Conservation (phyloP, 2,888 invertebrate species). For the Acholoe squamosa region DNA sequence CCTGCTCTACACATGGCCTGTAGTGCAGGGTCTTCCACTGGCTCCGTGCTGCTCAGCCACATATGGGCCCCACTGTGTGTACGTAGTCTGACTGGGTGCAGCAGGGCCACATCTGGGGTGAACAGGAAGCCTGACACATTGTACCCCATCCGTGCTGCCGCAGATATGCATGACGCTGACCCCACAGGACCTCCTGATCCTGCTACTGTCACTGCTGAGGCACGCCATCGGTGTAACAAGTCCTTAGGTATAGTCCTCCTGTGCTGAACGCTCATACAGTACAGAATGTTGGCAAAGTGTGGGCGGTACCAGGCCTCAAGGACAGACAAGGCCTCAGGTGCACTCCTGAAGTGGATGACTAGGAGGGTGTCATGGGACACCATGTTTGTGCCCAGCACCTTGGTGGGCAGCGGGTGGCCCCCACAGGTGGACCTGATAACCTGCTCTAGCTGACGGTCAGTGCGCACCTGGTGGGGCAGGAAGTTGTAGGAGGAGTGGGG, state of each 20-base stretch:
- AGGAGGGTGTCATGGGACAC: conserved; percentile 63
- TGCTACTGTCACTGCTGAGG: conserved; percentile 66
- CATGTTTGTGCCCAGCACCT: background rate
- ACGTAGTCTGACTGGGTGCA: conserved; percentile 52
- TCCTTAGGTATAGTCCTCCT: conserved; percentile 23
- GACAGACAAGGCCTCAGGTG: conserved; percentile 57
- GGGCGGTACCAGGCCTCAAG: conserved; percentile 67
- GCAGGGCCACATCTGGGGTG: conserved; percentile 67
- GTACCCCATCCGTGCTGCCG: conserved; percentile 68
- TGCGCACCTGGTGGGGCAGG: conserved; percentile 55
- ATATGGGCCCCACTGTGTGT: conserved; percentile 53
- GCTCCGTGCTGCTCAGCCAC: conserved; percentile 65
- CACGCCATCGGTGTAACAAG: conserved; percentile 65
- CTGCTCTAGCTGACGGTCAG: conserved; percentile 51
- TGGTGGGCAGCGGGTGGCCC: background rate
- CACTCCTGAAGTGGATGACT: conserved; percentile 63
- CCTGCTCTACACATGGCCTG: conserved; percentile 61
- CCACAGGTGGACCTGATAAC: conserved; percentile 63
- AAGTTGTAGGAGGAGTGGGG: conserved; percentile 64
- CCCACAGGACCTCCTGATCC: conserved; percentile 14
- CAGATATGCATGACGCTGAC: conserved; percentile 65
- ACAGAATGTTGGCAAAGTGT: conserved; percentile 68
- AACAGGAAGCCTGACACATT: conserved; percentile 69
- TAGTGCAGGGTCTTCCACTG: conserved; percentile 62
- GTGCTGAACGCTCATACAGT: conserved; percentile 65